Conservation (phyloP, 2,888 invertebrate genomes). For the Dilophus febrilis region DNA sequence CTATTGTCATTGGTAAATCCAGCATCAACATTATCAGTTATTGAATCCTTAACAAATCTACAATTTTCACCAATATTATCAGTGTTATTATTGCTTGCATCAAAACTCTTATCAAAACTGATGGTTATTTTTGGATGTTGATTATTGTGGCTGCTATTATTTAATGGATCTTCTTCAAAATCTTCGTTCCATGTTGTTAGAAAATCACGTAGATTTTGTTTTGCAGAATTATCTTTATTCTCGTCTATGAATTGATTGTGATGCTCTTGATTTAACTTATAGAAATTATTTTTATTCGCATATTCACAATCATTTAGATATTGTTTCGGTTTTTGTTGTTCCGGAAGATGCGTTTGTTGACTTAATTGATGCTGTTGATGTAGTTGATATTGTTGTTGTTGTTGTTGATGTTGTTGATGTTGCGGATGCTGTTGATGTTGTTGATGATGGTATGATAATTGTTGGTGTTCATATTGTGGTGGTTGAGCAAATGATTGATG, state of each 20-base stretch:
- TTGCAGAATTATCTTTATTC: conserved; percentile 13
- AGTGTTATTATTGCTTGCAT: conserved; percentile 1
- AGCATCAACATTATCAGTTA: no score
- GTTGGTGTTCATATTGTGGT: background rate
- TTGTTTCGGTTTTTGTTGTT: background rate
- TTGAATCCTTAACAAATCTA: no score
- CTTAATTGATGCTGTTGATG: background rate
- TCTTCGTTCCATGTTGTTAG: conserved; percentile 29
- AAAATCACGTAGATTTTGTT: conserved; percentile 26
- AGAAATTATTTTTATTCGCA: no score
- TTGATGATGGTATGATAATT: background rate
- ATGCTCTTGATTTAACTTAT: no score
- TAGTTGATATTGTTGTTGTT: background rate
- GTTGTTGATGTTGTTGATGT: background rate
- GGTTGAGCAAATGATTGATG: background rate
- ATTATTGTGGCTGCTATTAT: conserved; percentile 5
- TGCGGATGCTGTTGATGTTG: background rate
- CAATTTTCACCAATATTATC: no score
- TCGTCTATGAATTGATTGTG: background rate
- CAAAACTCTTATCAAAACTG: background rate
- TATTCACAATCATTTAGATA: no score
- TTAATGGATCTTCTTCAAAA: conserved; percentile 20
- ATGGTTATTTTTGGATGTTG: background rate
- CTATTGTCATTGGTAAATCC: no score
- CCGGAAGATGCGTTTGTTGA: background rate